Evolutionary conservation across 2,113 vertebrate species (phyloP), one percentile per base, ranked within the genome.

Genomic region (Oreocharis arfaki): DNA sequence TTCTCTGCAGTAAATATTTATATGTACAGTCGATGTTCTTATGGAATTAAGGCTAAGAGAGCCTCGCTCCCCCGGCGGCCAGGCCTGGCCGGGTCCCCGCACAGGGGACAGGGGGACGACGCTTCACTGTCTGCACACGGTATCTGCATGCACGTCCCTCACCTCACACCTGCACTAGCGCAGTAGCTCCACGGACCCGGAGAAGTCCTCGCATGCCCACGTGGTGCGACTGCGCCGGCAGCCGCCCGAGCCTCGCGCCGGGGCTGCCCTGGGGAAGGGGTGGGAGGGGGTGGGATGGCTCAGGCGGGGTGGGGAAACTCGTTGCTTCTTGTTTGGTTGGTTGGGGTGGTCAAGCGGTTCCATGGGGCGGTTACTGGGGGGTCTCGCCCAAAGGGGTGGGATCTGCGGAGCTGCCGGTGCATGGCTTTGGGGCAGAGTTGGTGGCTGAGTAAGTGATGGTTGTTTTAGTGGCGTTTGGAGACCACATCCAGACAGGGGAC

Each of bases 1-100:
- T 96, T 90, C 89, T 85, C 79, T 96, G 94, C 97, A 91, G 94
- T 96, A 96, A 97, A 95, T 97, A 96, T 97, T 96, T 97, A 97
- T 96, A 93, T 98, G 97, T 98, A 97, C 95, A 97, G 96, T 97
- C 87, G 9, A 47, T 95, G 95, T 96, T 91, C 95, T 94, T 83
- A 89, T 65, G 96, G 91, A 86, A 73, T 89, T 79, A 85, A 96
- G 89, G 95, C 91, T 93, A 75, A 78, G 77, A 95, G 78, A 92
- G 73, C 59, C 46, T 86, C 13, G 4, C 44, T 91, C 75, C 88
- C 84, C 86, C 6, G 19, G 17, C 0, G 63, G 94, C 71, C 92
- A 83, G 85, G 88, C 86, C 70, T 81, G 89, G 74, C 92, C 21
- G 0, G 33, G 46, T 70, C 73, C 63, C 56, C 1, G 0, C 39